Base-by-base conservation (phyloP, 2,113 vertebrate species). In the Beaufortia kweichowensis region DNA sequence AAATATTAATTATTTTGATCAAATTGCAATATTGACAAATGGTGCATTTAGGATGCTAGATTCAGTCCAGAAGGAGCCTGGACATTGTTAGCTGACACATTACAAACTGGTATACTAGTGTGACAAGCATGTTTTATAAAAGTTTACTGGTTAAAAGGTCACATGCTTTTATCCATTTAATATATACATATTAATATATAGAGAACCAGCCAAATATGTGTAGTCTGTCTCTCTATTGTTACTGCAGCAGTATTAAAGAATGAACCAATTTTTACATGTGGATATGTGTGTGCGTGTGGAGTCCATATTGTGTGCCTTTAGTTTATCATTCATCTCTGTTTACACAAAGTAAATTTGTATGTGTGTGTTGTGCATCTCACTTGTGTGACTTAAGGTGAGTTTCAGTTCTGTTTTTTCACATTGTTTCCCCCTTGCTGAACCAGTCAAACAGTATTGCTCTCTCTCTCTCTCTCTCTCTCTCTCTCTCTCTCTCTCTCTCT, bases 261-360 rank as follows among this genome's bases (percentile, higher is more conserved):
- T 15, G 43, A 17, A 14, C 43, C n/a, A n/a, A 48, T 33, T 28
- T 10, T 3, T 57, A 48, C 23, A n/a, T 76, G 66, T 57, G 19
- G 26, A 31, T 46, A 35, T n/a, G 28, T 64, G 17, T 15, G 28
- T n/a, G 48, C 55, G 50, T 48, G 9, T 23, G 57, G 28, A 59
- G 64, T 77, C 3, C 33, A 19, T 90, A 89, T 91, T 83, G 78
- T 75, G 50, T 72, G 57, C 71, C 81, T 73, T 83, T 65, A 66
- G 77, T 83, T 84, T 90, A 88, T 89, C 81, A 90, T 90, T 90
- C 86, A 90, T 90, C 84, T 87, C 77, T 90, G 84, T 90, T 90
- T 90, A 84, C 82, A 82, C 21, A 3, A 60, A 66, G 3, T 29
- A 33, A 69, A 69, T 69, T 48, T 53, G 56, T 74, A 48, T 72